Evolutionary conservation across 2,113 vertebrate genomes (phyloP).

Genomic region (Colius striatus): DNA sequence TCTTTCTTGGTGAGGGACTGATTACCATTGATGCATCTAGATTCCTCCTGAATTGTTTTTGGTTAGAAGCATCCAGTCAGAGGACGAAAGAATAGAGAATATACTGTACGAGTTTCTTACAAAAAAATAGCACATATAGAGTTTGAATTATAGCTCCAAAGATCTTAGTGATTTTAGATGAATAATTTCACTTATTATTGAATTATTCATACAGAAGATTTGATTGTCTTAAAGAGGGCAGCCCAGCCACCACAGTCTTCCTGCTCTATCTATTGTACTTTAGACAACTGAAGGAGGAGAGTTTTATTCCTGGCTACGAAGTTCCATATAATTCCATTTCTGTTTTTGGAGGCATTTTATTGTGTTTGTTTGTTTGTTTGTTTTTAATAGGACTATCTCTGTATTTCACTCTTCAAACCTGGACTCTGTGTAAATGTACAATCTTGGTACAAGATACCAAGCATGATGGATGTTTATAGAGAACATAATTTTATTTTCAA

Average conservation of each 20-base stretch:
- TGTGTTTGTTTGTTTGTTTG: background rate
- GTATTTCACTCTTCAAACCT: background rate
- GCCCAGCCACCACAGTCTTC: background rate
- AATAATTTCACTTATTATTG: background rate
- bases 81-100: background rate
- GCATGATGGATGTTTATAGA: background rate
- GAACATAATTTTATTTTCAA: background rate
- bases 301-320: background rate
- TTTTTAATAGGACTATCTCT: background rate
- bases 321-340: background rate
- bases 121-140: background rate
- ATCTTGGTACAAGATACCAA: background rate
- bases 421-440: background rate
- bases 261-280: background rate
- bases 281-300: background rate
- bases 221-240: background rate
- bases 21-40: background rate
- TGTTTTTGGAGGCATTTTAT: background rate
- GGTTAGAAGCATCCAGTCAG: background rate
- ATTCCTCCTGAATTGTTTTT: background rate
- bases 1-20: background rate
- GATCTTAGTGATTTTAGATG: background rate
- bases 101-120: background rate
- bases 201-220: background rate
- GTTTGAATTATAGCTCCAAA: background rate